A percentile compares a stretch with the other conserved stretches of the same genome.
phyloP scores from a whole-genome alignment of 64 coral and sea anemone genomes.

The Porites lutea region DNA sequence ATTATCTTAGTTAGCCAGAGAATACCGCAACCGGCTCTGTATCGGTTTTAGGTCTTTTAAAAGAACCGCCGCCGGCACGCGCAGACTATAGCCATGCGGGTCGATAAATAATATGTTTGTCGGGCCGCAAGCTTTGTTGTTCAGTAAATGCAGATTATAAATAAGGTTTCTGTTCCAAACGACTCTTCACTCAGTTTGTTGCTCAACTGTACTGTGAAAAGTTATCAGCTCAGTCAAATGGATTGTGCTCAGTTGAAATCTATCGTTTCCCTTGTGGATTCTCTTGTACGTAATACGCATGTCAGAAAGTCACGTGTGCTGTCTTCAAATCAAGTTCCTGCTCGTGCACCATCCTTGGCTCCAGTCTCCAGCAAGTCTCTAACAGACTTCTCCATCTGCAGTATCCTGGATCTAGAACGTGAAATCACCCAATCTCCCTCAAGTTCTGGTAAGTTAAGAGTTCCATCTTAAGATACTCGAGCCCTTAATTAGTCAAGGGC shows the following conservation, averaged over 20 bases:
- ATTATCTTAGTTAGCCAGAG: no score
- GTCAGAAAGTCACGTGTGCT: neutral
- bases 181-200: no score
- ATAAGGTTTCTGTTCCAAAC: neutral
- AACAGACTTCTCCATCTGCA: neutral
- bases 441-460: neutral
- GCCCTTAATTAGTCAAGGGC: no score
- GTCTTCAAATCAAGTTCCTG: neutral
- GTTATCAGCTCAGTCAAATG: no score
- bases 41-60: no score
- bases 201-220: no score
- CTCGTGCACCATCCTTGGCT: neutral
- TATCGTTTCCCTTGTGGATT: no score
- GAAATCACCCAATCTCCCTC: neutral
- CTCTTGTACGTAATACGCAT: neutral
- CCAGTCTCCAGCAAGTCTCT: neutral
- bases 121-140: neutral
- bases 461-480: no score
- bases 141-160: neutral
- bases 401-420: neutral
- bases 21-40: no score
- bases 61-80: no score
- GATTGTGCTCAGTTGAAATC: no score
- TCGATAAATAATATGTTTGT: neutral
- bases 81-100: no score